Evolutionary conservation across 1,140 invertebrate species (phyloP), one percentile per base, ranked within the genome.

Genomic region (Drosophila athabasca): DNA sequence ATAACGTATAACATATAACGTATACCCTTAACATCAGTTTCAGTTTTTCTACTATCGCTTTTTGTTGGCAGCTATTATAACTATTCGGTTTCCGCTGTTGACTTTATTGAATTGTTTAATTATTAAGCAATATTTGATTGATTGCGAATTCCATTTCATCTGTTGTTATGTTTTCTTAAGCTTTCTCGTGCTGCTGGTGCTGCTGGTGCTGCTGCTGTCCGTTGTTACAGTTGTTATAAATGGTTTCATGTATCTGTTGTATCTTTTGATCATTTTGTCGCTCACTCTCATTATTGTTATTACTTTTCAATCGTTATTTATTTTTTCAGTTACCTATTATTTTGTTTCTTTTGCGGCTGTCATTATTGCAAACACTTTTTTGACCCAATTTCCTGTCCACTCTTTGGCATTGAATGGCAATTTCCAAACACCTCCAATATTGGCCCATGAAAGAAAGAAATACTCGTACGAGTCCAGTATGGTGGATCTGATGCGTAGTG

Each of bases 121-220:
- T 90, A 87, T 90, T 90, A 87, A 90, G 87, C 87, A 90, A 90
- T 80, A 90, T 90, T 88, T 90, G 87, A 90, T 90, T 90, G 87
- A 90, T 90, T 87, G 87, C 88, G 53, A 90, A 90, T 90, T 90
- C 70, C 83, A 66, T 90, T 83, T 77, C 79, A 72, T 82, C 70
- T 79, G 60, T 87, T 79, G 75, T 79, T 78, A 80, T 85, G 67
- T 81, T 87, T 77, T 77, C 76, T 85, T 85, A 84, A 81, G 83
- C 82, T 79, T 89, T 89, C 76, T 83, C 71, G 72, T 60, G 64
- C 58, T 54, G 60, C 67, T 49, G 53, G 60, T 72, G 58, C 44
- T 48, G 46, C 62, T 49, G 53, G 59, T 72, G 58, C 44, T 48
- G 39, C 39, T 67, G 59, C 17, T 24, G 52, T 17, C n/a, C 67